These are phyloP conservation scores for Tetragonula carbonaria DNA, from an alignment of 2,888 invertebrate genomes.

Conservation along the genomic window DNA sequence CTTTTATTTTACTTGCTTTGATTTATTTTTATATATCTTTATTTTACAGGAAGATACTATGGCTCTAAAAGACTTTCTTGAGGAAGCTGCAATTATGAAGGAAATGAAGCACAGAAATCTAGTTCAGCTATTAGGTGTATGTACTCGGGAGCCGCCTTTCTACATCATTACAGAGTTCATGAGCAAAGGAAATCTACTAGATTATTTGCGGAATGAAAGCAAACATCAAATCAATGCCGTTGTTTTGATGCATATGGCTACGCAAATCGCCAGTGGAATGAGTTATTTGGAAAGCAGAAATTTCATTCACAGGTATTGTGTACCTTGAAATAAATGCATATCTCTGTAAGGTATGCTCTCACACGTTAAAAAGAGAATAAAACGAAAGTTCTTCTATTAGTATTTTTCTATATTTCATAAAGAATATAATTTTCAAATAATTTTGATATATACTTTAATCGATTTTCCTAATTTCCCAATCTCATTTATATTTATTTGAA, in stretches of 20 bases:
- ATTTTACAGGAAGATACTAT: slow-evolving; percentile 95
- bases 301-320: slow-evolving; percentile 93
- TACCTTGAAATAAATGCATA: not conserved
- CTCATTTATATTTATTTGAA: not conserved
- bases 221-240: slow-evolving; percentile 96
- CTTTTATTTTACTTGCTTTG: not conserved
- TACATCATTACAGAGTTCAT: slow-evolving; percentile 99
- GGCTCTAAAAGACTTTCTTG: slow-evolving; percentile 99
- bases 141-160: slow-evolving; percentile 99
- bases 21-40: not conserved
- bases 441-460: not conserved
- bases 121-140: slow-evolving; percentile 98
- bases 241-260: slow-evolving; percentile 99
- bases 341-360: not conserved
- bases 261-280: slow-evolving; percentile 99
- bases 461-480: not conserved
- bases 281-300: slow-evolving; percentile 97
- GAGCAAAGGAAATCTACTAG: slow-evolving; percentile 98
- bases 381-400: not conserved
- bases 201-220: slow-evolving; percentile 95
- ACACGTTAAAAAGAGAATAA: not conserved
- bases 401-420: not conserved
- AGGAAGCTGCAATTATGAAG: slow-evolving; percentile 99
- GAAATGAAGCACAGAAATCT: slow-evolving; percentile 99
- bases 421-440: not conserved